phyloP scores from a whole-genome alignment of 2,888 invertebrate species.

The Phorcus lineatus region DNA sequence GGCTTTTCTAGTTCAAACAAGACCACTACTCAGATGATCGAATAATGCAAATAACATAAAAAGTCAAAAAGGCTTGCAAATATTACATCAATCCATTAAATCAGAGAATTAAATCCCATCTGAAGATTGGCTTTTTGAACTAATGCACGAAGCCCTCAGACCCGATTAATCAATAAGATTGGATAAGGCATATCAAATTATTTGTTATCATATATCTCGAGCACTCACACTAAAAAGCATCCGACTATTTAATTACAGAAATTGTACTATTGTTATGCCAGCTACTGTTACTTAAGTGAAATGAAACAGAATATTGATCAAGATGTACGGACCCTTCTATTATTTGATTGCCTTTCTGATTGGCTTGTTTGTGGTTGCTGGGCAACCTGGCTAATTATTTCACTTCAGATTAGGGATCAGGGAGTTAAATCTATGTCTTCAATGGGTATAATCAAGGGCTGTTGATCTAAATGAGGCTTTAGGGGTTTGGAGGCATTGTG shows the following conservation, averaged over 20 bases:
- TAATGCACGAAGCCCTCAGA: neutral
- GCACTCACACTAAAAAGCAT: neutral
- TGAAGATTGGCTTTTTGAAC: slow-evolving; percentile 4
- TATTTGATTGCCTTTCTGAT: too few relatives aligned
- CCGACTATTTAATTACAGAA: neutral
- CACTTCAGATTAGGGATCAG: neutral
- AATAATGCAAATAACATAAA: too few relatives aligned
- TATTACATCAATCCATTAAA: neutral
- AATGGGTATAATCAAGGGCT: too few relatives aligned
- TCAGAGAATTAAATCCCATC: neutral
- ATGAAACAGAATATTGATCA: neutral
- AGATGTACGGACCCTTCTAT: neutral
- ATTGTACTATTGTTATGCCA: neutral
- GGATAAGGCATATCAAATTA: neutral
- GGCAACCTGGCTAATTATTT: neutral
- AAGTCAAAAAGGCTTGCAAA: neutral
- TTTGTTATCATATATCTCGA: neutral
- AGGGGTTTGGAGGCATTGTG: too few relatives aligned
- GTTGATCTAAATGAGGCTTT: too few relatives aligned
- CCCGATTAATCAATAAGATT: neutral
- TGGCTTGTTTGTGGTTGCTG: neutral
- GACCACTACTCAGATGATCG: too few relatives aligned
- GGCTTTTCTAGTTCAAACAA: too few relatives aligned
- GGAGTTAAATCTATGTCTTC: neutral
- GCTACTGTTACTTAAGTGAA: neutral